phyloP scores from a whole-genome alignment of 1,140 invertebrate species.

The Drosophila bocqueti region DNA sequence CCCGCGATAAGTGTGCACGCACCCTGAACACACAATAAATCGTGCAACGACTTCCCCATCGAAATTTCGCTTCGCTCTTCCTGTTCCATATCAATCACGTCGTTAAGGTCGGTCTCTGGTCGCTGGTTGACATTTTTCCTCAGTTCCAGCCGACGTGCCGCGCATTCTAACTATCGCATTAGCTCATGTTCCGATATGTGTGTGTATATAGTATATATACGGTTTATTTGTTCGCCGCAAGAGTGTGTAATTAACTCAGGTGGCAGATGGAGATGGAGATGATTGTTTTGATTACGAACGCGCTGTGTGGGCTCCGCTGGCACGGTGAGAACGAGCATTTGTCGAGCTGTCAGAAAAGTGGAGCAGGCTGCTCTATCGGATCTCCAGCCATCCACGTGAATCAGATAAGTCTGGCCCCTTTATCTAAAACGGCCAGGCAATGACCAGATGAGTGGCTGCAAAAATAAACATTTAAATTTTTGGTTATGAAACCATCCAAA shows the following conservation, averaged over 20 bases:
- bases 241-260: slow-evolving; percentile 42
- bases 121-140: slow-evolving; percentile 59
- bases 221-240: slow-evolving; percentile 10
- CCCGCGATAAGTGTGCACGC: slow-evolving; percentile 46
- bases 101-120: slow-evolving; percentile 50
- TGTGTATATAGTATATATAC: background rate
- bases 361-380: slow-evolving; percentile 21
- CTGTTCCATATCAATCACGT: slow-evolving; percentile 72
- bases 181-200: slow-evolving; percentile 12
- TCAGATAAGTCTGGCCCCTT: slow-evolving; percentile 37
- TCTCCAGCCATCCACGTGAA: slow-evolving; percentile 35
- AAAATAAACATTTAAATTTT: slow-evolving; percentile 11
- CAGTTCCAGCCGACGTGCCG: slow-evolving; percentile 58
- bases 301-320: slow-evolving; percentile 34
- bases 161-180: slow-evolving; percentile 59
- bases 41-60: slow-evolving; percentile 63
- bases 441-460: slow-evolving; percentile 22
- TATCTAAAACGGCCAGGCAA: slow-evolving; percentile 20
- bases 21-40: slow-evolving; percentile 50
- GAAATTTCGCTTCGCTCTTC: slow-evolving; percentile 44
- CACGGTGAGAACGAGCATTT: slow-evolving; percentile 38
- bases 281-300: slow-evolving; percentile 24
- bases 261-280: slow-evolving; percentile 21
- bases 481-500: background rate
- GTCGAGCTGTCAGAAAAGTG: slow-evolving; percentile 47